phyloP scores from a whole-genome alignment of 2,888 invertebrate genomes.

The Parthenolecanium corni region DNA sequence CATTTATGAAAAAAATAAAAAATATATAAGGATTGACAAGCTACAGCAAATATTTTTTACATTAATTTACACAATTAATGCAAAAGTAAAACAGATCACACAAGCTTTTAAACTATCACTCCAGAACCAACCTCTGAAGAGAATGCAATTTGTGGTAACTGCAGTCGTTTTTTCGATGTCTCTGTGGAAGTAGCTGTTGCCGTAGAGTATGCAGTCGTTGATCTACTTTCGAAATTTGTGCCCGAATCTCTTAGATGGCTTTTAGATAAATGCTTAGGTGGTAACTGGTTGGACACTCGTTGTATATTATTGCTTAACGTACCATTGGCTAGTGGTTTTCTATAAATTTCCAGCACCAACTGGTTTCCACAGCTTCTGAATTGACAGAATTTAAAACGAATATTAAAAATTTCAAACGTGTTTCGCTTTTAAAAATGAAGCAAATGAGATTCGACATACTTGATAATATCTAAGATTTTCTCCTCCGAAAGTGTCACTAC shows the following conservation, averaged over 20 bases:
- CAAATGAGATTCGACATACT: conserved; percentile 43
- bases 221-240: conserved; percentile 9
- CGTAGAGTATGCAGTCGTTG: conserved; percentile 42
- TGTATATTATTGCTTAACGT: conserved; percentile 36
- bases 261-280: conserved; percentile 11
- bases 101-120: conserved; percentile 54
- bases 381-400: background rate
- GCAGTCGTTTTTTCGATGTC: conserved; percentile 51
- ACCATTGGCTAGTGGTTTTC: conserved; percentile 44
- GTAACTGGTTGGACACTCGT: conserved; percentile 19
- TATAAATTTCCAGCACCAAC: conserved; percentile 59
- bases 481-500: conserved; percentile 68
- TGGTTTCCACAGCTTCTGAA: conserved; percentile 57
- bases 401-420: background rate
- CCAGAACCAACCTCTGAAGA: conserved; percentile 86
- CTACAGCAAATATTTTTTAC: background rate
- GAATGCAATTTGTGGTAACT: conserved; percentile 72
- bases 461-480: conserved; percentile 53
- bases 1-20: no score
- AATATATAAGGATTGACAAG: no score
- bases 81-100: background rate
- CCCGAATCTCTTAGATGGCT: background rate
- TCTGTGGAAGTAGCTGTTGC: conserved; percentile 48
- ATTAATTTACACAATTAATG: background rate
- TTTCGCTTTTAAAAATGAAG: background rate